Conservation (phyloP, 2,113 vertebrate species). For the Tyrannus savana region DNA sequence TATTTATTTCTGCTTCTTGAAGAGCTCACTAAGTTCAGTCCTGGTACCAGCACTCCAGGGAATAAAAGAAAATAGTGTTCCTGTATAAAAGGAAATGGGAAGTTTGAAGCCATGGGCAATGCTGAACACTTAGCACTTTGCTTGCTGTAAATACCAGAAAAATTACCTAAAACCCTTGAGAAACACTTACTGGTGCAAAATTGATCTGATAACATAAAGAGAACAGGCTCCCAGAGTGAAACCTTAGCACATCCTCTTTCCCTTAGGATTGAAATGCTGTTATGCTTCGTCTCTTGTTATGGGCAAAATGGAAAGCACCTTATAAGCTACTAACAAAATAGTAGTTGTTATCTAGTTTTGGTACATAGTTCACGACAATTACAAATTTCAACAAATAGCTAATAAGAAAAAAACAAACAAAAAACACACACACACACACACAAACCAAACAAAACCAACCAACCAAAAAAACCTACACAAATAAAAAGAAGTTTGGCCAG, state of each 20-base stretch:
- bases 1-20: conserved; percentile 60
- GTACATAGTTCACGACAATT: not conserved
- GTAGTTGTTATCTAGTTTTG: not conserved
- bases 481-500: not conserved
- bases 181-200: not conserved
- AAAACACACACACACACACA: too few species aligned
- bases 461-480: not conserved
- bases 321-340: not conserved
- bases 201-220: not conserved
- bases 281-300: not conserved
- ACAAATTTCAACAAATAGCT: not conserved
- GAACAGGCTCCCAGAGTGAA: not conserved
- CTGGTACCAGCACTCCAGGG: conserved; percentile 12
- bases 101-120: not conserved
- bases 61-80: conserved; percentile 27
- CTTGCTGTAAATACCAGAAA: not conserved
- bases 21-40: conserved; percentile 5
- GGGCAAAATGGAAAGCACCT: not conserved
- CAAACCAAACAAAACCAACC: not conserved
- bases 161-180: not conserved
- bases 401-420: not conserved
- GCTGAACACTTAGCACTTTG: not conserved
- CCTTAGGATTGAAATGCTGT: not conserved
- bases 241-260: not conserved
- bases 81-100: not conserved